phyloP scores from a whole-genome alignment of 2,797 vertebrate species.

The Leucoraja ocellata region DNA sequence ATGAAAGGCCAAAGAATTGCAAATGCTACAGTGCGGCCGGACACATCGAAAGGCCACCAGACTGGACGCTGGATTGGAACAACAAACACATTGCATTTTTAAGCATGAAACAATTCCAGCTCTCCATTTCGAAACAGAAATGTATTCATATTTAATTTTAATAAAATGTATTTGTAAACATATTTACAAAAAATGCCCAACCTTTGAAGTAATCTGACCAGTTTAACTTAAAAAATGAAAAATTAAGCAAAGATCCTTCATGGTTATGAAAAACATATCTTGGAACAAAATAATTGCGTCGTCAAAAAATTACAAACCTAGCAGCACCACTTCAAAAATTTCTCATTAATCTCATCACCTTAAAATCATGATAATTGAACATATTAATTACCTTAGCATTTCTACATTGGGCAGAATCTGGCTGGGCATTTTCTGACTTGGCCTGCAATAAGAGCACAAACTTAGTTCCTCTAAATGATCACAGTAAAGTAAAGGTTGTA shows the following conservation, averaged over 20 bases:
- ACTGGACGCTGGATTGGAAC: slow-evolving; percentile 70
- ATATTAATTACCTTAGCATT: slow-evolving; percentile 53
- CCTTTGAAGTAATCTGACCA: background rate
- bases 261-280: background rate
- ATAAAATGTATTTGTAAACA: too few species aligned
- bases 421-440: slow-evolving; percentile 62
- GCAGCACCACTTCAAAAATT: background rate
- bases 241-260: background rate
- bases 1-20: slow-evolving; percentile 87
- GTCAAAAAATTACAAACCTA: background rate
- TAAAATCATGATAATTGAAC: background rate
- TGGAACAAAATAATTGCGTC: background rate
- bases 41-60: slow-evolving; percentile 93
- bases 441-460: slow-evolving; percentile 58
- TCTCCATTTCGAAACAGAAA: background rate
- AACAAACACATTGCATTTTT: slow-evolving; percentile 42
- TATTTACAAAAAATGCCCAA: background rate
- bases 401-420: slow-evolving; percentile 51
- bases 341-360: background rate
- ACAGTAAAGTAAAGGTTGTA: background rate
- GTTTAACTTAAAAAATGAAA: background rate
- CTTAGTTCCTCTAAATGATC: background rate
- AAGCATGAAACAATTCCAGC: background rate
- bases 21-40: slow-evolving; percentile 77
- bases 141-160: background rate